phyloP scores from a whole-genome alignment of 2,797 vertebrate genomes.

The Anableps anableps region DNA sequence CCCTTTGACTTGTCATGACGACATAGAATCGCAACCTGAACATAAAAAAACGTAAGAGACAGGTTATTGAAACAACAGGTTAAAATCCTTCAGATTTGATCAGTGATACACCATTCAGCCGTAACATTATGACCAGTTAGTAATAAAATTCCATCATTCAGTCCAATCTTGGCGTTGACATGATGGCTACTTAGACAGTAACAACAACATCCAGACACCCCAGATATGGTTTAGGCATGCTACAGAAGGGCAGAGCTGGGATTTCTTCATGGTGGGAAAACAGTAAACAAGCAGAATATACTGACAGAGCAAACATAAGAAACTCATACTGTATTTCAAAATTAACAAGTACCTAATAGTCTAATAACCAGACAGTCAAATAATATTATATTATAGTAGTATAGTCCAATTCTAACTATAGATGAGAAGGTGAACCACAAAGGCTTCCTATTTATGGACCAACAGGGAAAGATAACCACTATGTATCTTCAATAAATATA shows the following conservation, averaged over 20 bases:
- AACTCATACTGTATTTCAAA: not conserved
- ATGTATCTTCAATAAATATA: too few species aligned
- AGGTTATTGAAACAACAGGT: not conserved
- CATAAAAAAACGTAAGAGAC: not conserved
- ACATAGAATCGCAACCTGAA: conserved; percentile 91
- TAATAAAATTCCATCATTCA: not conserved
- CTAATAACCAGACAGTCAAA: too few species aligned
- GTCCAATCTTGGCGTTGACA: not conserved
- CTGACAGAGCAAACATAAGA: not conserved
- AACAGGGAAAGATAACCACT: too few species aligned
- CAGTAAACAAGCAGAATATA: not conserved
- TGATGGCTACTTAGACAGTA: not conserved
- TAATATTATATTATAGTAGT: too few species aligned
- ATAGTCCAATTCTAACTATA: too few species aligned
- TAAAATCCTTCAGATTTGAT: not conserved
- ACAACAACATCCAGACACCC: not conserved
- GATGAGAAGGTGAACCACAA: too few species aligned
- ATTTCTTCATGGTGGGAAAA: not conserved
- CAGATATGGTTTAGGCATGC: not conserved
- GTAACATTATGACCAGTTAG: not conserved
- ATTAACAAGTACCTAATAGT: not conserved
- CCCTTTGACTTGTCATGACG: conserved; percentile 97
- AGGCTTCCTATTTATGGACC: too few species aligned
- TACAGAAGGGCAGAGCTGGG: too few species aligned
- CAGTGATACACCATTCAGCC: not conserved